These are phyloP conservation scores for Rhodeus uyekii DNA, from an alignment of 2,797 vertebrate species.

Conservation along the genomic window DNA sequence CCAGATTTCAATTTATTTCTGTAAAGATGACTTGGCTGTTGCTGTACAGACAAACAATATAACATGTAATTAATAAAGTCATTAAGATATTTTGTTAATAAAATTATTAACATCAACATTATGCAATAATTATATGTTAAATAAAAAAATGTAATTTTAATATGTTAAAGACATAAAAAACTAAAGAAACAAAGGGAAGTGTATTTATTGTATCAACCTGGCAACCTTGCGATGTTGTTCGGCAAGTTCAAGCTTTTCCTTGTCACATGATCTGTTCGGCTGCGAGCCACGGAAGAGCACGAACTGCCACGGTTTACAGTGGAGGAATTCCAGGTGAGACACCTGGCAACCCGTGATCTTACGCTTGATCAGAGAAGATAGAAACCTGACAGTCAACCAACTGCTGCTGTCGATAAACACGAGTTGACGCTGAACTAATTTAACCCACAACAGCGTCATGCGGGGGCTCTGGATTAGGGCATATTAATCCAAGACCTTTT, in stretches of 20 bases:
- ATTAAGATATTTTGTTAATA: not conserved
- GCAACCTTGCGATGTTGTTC: not conserved
- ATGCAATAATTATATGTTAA: not conserved
- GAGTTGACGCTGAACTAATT: not conserved
- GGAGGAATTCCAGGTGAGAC: conserved; percentile 12
- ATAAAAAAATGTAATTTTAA: too few species aligned
- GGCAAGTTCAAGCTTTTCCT: not conserved
- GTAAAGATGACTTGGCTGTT: not conserved
- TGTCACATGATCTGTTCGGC: conserved; percentile 1
- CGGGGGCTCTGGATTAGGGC: not conserved
- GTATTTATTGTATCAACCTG: not conserved
- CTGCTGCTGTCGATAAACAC: not conserved
- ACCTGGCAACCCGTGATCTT: conserved; percentile 31
- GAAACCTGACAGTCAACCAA: not conserved
- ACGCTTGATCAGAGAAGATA: not conserved
- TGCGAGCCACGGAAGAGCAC: too few species aligned
- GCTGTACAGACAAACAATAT: not conserved
- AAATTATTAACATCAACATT: not conserved
- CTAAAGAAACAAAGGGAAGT: too few species aligned
- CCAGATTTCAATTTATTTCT: not conserved
- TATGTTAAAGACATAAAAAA: too few species aligned
- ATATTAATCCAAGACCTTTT: not conserved
- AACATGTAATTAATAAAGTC: not conserved
- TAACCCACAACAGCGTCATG: not conserved
- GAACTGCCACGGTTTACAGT: not conserved